Evolutionary conservation across 2,113 vertebrate genomes (phyloP).

Genomic region (Otolemur garnettii): DNA sequence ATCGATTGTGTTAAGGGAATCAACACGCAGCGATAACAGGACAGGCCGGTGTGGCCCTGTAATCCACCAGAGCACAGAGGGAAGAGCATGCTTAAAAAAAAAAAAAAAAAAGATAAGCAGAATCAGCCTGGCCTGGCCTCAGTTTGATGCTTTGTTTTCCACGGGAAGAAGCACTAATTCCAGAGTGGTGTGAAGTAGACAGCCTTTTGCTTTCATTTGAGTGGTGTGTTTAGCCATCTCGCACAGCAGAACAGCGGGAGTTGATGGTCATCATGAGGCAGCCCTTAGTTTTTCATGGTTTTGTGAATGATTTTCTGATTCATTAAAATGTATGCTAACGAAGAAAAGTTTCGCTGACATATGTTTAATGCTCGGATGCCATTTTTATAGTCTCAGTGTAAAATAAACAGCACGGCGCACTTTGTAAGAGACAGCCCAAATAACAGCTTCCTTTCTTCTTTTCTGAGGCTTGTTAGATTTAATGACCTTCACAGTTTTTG

Average conservation of each 20-base stretch:
- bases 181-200: background rate
- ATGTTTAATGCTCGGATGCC: background rate
- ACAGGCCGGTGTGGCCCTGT: fast-evolving
- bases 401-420: background rate
- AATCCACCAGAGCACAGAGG: background rate
- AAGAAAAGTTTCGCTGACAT: background rate
- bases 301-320: background rate
- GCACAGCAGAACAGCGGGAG: background rate
- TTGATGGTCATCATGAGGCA: background rate
- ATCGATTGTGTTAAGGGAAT: background rate
- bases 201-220: background rate
- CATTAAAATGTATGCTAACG: background rate
- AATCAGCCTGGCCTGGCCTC: background rate
- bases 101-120: no score
- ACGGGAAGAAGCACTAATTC: background rate
- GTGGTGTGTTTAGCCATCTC: background rate
- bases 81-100: background rate
- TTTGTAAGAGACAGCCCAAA: background rate
- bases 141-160: background rate
- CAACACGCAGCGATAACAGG: background rate
- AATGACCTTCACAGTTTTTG: background rate
- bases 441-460: background rate
- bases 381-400: background rate
- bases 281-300: background rate
- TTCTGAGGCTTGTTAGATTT: background rate